Evolutionary conservation across 2,797 vertebrate species (phyloP), one percentile per base, ranked within the genome.

Genomic region (Borostomias antarcticus): DNA sequence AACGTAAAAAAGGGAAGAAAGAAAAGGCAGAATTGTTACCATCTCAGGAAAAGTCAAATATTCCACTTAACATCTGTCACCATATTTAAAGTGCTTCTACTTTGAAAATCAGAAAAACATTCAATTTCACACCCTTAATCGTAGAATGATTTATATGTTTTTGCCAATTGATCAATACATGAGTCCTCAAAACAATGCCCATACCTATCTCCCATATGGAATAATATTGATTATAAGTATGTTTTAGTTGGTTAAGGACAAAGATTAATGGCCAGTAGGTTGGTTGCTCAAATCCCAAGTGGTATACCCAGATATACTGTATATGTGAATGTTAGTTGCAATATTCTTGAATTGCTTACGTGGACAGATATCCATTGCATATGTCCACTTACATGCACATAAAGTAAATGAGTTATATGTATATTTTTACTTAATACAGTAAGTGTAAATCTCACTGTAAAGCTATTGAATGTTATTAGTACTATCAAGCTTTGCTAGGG

Each of bases 151-250:
- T 32, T 47, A 47, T 62, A 11, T 51, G 30, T 51, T 76, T 25
- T 62, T n/a, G 17, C 21, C 19, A 10, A 53, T 53, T 33, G 60
- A 74, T 86, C 71, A 13, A 75, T 83, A 60, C 58, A 71, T 78
- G 47, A 30, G 13, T 2, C 28, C 1, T 7, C 33, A 62, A 73
- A 75, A 82, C 78, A 82, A 84, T 80, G 58, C 19, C 47, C 17
- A 15, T 33, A 51, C 56, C 28, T 63, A 37, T 17, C 26, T 29
- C 63, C 60, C 52, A 67, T 64, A 74, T 74, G 71, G 58, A 78
- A 59, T 56, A 51, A 5, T 74, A 81, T 86, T 69, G 79, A 82
- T 65, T 58, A n/a, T 69, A 32, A 25, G 26, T 61, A 37, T 48
- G 60, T 73, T 69, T 68, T 50, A 60, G 45, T 70, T 11, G 43